These are phyloP conservation scores for Oryzaephilus surinamensis DNA, from an alignment of 1,140 invertebrate species.

Conservation along the genomic window DNA sequence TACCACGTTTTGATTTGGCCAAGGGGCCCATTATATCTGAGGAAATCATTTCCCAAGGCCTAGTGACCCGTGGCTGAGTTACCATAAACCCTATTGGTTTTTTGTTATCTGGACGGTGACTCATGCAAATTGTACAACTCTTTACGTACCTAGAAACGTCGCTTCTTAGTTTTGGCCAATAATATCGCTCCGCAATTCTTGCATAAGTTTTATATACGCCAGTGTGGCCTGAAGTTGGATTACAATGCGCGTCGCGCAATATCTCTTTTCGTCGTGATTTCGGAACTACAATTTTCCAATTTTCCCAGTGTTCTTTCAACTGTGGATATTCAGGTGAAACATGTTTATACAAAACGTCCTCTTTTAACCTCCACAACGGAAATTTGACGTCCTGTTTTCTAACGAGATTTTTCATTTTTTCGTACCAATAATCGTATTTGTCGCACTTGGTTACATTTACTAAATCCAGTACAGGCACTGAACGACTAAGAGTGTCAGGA, in stretches of 20 bases:
- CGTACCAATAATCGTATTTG: too few species aligned
- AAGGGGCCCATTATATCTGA: conserved; percentile 13
- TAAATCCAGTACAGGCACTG: too few species aligned
- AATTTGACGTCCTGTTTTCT: too few species aligned
- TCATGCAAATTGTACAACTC: conserved; percentile 22
- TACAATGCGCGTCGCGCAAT: too few species aligned
- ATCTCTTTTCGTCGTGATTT: conserved; percentile 4
- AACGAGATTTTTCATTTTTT: too few species aligned
- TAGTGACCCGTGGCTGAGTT: conserved; percentile 4
- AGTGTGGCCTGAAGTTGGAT: conserved; percentile 19
- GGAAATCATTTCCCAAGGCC: conserved; percentile 7
- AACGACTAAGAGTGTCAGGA: conserved; percentile 25
- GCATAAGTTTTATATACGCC: conserved; percentile 25
- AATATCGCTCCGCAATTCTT: conserved; percentile 15
- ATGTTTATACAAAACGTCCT: too few species aligned
- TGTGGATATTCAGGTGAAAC: too few species aligned
- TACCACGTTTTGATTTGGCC: not conserved
- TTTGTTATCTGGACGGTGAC: conserved; percentile 20
- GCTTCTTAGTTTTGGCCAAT: conserved; percentile 25
- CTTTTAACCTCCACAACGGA: too few species aligned
- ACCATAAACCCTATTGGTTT: conserved; percentile 23
- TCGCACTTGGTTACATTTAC: too few species aligned
- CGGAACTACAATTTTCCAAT: not conserved
- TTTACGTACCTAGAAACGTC: conserved; percentile 22
- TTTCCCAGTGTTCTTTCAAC: too few species aligned